Percentiles rank a stretch among this genome's conserved stretches.
Conservation (phyloP, 2,113 vertebrate species). For the Barnardius zonarius region DNA sequence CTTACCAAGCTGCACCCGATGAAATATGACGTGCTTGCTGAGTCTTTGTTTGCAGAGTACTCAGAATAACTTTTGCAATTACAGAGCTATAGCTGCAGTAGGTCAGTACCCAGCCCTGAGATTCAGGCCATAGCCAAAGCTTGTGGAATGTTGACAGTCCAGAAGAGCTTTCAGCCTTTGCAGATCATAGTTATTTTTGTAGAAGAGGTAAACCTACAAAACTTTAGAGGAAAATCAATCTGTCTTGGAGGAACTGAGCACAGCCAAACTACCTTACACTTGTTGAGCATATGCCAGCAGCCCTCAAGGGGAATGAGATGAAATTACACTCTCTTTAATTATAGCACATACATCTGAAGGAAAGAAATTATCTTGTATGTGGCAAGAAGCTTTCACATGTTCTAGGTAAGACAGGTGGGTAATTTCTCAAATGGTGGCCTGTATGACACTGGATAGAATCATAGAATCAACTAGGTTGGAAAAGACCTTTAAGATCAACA, state of each 20-base stretch:
- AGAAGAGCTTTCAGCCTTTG: background rate
- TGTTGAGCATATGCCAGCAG: background rate
- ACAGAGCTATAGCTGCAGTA: background rate
- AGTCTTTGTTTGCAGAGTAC: background rate
- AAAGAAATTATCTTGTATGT: fast-evolving
- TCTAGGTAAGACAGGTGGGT: background rate
- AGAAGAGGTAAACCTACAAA: background rate
- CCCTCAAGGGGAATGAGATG: background rate
- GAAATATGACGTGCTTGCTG: fast-evolving
- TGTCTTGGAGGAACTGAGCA: background rate
- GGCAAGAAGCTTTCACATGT: background rate
- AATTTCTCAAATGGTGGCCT: background rate
- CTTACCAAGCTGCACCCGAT: background rate
- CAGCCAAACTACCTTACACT: background rate
- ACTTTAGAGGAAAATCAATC: background rate
- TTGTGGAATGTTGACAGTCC: background rate
- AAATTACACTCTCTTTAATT: background rate
- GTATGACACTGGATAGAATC: background rate
- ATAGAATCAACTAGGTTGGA: background rate
- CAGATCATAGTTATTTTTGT: background rate
- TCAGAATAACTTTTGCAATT: background rate
- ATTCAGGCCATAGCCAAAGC: background rate
- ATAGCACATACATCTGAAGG: background rate
- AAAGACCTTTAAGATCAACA: background rate
- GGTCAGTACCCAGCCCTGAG: background rate